Conservation (phyloP, 1,140 invertebrate genomes). For the Acyrthosiphon pisum region DNA sequence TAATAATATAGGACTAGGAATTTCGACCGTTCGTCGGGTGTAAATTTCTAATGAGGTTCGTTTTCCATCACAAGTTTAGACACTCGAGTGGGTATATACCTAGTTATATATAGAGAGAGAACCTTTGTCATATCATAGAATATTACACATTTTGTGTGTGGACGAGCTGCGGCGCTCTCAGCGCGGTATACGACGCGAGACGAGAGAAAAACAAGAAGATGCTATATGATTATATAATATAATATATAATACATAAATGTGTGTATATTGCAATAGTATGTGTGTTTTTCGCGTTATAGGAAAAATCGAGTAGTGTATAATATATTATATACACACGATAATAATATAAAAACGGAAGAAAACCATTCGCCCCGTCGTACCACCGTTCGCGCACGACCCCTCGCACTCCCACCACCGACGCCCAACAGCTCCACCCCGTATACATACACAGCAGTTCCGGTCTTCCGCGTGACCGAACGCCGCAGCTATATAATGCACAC, state of each 20-base stretch:
- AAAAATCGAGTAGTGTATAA: background rate
- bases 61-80: background rate
- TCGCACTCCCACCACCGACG: too few species aligned
- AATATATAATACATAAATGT: background rate
- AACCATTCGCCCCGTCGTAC: background rate
- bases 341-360: constrained; percentile 29
- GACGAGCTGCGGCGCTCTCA: background rate
- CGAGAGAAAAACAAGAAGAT: background rate
- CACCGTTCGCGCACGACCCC: background rate
- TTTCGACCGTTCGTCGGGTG: background rate
- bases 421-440: background rate
- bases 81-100: too few species aligned
- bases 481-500: background rate
- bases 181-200: too few species aligned
- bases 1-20: background rate
- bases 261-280: background rate
- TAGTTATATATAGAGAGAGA: too few species aligned
- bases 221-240: background rate
- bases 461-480: constrained; percentile 38
- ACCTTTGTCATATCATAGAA: background rate
- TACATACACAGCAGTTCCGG: background rate
- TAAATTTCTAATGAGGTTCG: constrained; percentile 6
- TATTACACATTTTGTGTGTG: background rate
- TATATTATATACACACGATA: too few species aligned
- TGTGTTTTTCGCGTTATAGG: background rate